Conservation (phyloP, 2,113 vertebrate species). For the Clupea harengus region DNA sequence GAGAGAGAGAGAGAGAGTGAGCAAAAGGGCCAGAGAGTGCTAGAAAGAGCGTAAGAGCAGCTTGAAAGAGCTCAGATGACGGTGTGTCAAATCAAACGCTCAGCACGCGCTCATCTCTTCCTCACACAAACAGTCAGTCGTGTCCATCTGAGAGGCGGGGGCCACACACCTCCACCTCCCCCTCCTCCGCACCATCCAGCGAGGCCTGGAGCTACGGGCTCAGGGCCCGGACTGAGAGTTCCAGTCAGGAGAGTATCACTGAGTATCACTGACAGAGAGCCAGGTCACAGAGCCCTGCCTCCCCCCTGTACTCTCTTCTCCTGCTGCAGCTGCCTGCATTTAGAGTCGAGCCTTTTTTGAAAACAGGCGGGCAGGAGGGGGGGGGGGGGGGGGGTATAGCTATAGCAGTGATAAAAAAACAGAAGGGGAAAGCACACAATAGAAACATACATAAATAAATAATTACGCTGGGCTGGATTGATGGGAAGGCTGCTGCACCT, state of each 20-base stretch:
- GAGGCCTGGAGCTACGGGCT: background rate
- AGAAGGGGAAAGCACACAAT: constrained; percentile 36
- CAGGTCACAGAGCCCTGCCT: background rate
- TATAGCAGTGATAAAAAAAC: constrained; percentile 32
- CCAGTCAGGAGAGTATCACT: background rate
- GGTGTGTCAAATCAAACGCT: constrained; percentile 54
- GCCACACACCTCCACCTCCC: background rate
- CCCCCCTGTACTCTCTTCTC: background rate
- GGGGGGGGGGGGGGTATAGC: constrained; percentile 31
- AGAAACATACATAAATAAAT: constrained; percentile 57
- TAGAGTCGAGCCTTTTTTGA: background rate
- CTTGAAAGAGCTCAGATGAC: constrained; percentile 40
- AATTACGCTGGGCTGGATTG: constrained; percentile 38
- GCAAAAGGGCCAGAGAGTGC: background rate
- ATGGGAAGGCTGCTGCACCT: constrained; percentile 10
- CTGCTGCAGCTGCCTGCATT: background rate
- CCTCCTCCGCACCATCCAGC: background rate
- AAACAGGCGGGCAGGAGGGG: background rate
- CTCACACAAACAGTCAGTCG: constrained; percentile 44
- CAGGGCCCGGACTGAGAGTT: background rate
- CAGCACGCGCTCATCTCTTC: constrained; percentile 32
- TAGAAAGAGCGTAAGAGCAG: background rate
- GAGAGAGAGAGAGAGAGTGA: background rate
- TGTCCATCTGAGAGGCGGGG: background rate
- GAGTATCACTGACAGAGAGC: background rate